A percentile compares a stretch with the other conserved stretches of the same genome.
These are phyloP conservation scores for Notarius quadriscutis DNA, from an alignment of 2,113 vertebrate genomes.

Conservation along the genomic window DNA sequence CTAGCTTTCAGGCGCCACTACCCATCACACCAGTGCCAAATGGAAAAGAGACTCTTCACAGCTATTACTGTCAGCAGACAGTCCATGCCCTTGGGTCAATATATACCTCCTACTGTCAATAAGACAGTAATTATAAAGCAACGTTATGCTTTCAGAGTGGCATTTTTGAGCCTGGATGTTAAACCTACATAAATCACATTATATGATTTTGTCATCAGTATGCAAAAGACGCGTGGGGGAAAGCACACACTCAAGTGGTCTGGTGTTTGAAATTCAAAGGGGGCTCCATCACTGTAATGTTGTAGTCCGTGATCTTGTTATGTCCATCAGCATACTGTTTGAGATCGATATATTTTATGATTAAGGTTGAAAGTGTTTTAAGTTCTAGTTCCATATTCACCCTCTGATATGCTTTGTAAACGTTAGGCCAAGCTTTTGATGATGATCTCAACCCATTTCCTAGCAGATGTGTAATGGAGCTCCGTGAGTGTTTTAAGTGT, in stretches of 20 bases:
- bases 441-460: slow-evolving; percentile 2
- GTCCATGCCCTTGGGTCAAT: slow-evolving; percentile 34
- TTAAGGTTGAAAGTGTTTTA: slow-evolving; percentile 6
- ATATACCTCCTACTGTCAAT: slow-evolving; percentile 43
- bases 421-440: not conserved
- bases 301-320: not conserved
- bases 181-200: slow-evolving; percentile 37
- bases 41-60: slow-evolving; percentile 17
- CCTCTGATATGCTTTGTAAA: slow-evolving; percentile 6
- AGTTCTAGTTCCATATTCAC: not conserved
- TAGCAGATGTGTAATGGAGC: slow-evolving; percentile 22
- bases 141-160: slow-evolving; percentile 27
- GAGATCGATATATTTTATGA: slow-evolving; percentile 23
- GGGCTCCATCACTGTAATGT: not conserved
- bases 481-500: slow-evolving; percentile 7
- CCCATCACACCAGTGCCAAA: slow-evolving; percentile 37
- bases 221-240: slow-evolving; percentile 1
- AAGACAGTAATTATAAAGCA: slow-evolving; percentile 42
- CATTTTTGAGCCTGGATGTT: slow-evolving; percentile 6
- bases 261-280: slow-evolving; percentile 13
- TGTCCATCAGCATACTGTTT: not conserved
- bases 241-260: not conserved
- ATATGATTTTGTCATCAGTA: slow-evolving; percentile 22
- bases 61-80: slow-evolving; percentile 34
- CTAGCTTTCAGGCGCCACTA: slow-evolving; percentile 16